Conservation (phyloP, 1,140 invertebrate genomes). For the Ganaspis sp. region DNA sequence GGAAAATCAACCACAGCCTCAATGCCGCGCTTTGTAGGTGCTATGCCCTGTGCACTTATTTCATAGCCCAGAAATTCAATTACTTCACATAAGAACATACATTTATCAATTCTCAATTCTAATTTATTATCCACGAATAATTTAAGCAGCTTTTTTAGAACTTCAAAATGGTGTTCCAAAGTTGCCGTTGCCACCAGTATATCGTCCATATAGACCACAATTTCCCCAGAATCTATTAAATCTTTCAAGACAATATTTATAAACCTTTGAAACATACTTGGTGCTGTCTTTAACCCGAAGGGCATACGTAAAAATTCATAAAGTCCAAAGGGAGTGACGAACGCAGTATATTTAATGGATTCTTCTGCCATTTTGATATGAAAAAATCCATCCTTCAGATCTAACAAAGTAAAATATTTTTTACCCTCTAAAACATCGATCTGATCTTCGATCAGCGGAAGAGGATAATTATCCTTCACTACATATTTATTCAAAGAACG, state of each 20-base stretch:
- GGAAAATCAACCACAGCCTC: not conserved
- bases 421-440: constrained; percentile 44
- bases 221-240: not conserved
- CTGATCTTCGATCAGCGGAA: constrained; percentile 68
- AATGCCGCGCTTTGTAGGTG: not conserved
- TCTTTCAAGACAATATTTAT: not conserved
- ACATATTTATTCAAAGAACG: constrained; percentile 71
- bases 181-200: not conserved
- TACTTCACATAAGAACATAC: not conserved
- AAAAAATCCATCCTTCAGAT: constrained; percentile 36
- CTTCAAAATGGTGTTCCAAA: not conserved
- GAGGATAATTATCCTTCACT: constrained; percentile 70
- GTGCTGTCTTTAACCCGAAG: too few relatives aligned
- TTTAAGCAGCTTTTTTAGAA: not conserved
- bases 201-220: not conserved
- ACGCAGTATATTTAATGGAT: not conserved
- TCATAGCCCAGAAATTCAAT: constrained; percentile 15
- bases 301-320: too few relatives aligned
- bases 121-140: constrained; percentile 8
- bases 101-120: not conserved
- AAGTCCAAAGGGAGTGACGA: too few relatives aligned
- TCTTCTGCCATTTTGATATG: constrained; percentile 29
- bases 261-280: not conserved
- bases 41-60: too few relatives aligned
- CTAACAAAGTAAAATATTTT: constrained; percentile 45